phyloP scores from a whole-genome alignment of 2,797 vertebrate genomes.

The Malurus leucopterus region DNA sequence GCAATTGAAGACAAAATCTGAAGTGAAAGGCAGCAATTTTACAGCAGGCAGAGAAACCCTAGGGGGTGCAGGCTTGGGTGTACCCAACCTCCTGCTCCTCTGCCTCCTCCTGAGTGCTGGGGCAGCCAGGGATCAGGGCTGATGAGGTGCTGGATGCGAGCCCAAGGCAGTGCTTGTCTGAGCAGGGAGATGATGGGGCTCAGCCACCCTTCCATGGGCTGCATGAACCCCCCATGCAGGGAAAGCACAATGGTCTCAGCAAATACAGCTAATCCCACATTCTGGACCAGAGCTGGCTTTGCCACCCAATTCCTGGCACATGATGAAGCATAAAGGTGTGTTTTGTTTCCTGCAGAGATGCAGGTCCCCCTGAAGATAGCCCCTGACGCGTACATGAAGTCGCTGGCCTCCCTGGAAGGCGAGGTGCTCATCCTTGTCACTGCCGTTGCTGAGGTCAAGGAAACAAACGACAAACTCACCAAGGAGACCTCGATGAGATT shows the following conservation, averaged over 20 bases:
- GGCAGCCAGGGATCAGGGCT: not conserved
- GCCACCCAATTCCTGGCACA: rapidly evolving
- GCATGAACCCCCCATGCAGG: not conserved
- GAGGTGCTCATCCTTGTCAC: slow-evolving; percentile 54
- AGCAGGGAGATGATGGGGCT: not conserved
- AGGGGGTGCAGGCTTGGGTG: not conserved
- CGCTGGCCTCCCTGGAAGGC: slow-evolving; percentile 1
- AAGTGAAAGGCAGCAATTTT: not conserved
- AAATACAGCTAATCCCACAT: not conserved
- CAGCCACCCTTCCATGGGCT: not conserved
- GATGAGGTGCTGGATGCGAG: not conserved
- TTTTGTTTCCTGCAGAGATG: slow-evolving; percentile 20
- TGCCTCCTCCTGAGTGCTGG: not conserved
- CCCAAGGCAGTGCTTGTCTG: rapidly evolving
- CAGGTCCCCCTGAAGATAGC: slow-evolving; percentile 49
- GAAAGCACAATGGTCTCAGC: not conserved
- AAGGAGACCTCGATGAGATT: slow-evolving; percentile 28
- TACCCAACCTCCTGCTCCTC: not conserved
- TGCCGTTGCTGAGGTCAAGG: slow-evolving; percentile 25
- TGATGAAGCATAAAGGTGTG: not conserved
- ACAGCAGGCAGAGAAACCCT: not conserved
- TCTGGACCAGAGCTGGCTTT: not conserved
- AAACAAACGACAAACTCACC: slow-evolving; percentile 11
- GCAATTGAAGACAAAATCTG: not conserved
- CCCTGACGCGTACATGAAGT: slow-evolving; percentile 1